Base-by-base conservation (phyloP, 2,113 vertebrate species). In the Cardinalis cardinalis region DNA sequence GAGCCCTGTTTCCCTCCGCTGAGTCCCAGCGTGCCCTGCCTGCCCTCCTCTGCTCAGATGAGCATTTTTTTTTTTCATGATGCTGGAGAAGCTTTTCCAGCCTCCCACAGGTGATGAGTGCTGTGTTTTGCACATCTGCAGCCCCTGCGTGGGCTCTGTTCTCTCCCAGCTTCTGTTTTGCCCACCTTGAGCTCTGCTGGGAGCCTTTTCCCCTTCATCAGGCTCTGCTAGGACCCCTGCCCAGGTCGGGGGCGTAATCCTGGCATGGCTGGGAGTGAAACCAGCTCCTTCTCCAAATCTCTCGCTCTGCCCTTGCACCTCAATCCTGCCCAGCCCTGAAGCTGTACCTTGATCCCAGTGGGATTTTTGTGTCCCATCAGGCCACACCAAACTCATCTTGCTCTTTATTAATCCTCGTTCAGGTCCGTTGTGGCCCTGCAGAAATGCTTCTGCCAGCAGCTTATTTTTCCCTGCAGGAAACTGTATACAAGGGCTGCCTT, bases 1-100 rank as follows among this genome's bases (percentile, higher is more conserved):
- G 79, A 94, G 92, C 94, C 90, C 74, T 23, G 48, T 92, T 94
- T 96, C 95, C 96, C 96, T 88, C 91, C 3, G 38, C 73, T 66
- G 76, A 88, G 60, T 15, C 36, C 28, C 1, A 38, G 64, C 49
- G 23, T 23, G 51, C 52, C 38, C 69, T 44, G 51, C 44, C 46
- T 52, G 88, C 70, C 49, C 58, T 84, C 28, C 69, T 16, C 44
- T 59, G 63, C 80, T 87, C 13, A 0, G 16, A 31, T 29, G 9
- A 56, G 28, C 3, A n/a, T n/a, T 0, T 31, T 53, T 53, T 20
- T 83, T n/a, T 43, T 60, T 29, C 28, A 34, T 3, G 1, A 4
- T 31, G 68, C 58, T 7, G 2, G 61, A 25, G 68, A 59, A 74
- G 85, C 82, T 82, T 43, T n/a, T 21, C 59, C 55, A 40, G 56